These are phyloP conservation scores for Oxyteleia sp. DNA, from an alignment of 2,888 invertebrate species.

Conservation along the genomic window DNA sequence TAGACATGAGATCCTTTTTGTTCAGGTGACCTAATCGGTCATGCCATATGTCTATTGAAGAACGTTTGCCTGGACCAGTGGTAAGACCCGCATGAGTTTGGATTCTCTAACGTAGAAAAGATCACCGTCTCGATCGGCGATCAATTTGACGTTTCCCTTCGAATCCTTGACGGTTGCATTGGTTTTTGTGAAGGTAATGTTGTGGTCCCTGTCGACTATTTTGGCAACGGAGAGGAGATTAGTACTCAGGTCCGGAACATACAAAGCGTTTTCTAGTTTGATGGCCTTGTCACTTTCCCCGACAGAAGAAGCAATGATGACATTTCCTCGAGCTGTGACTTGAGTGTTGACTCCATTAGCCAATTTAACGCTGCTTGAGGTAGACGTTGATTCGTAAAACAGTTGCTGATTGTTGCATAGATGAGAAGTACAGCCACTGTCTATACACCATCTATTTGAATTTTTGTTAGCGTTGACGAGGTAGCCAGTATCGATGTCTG, in stretches of 20 bases:
- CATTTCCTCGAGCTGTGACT: not conserved
- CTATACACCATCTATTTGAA: constrained; percentile 8
- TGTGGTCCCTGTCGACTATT: constrained; percentile 1
- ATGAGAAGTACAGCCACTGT: constrained; percentile 21
- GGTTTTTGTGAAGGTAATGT: not conserved
- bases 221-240: constrained; percentile 21
- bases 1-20: not conserved
- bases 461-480: constrained; percentile 2
- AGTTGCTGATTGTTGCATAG: constrained; percentile 1
- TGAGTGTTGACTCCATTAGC: constrained; percentile 1
- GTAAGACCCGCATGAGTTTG: not conserved
- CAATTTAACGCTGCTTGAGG: constrained; percentile 9
- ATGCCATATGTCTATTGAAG: constrained; percentile 10
- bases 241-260: constrained; percentile 7
- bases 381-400: not conserved
- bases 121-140: constrained; percentile 2
- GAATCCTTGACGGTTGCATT: not conserved
- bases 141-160: constrained; percentile 1
- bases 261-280: constrained; percentile 14
- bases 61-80: not conserved
- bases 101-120: constrained; percentile 6
- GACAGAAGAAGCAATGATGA: not conserved
- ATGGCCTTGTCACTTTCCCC: not conserved
- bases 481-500: not conserved
- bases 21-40: constrained; percentile 19